Base-by-base conservation (phyloP, 1,140 invertebrate genomes). In the Pogonomyrmex barbatus region DNA sequence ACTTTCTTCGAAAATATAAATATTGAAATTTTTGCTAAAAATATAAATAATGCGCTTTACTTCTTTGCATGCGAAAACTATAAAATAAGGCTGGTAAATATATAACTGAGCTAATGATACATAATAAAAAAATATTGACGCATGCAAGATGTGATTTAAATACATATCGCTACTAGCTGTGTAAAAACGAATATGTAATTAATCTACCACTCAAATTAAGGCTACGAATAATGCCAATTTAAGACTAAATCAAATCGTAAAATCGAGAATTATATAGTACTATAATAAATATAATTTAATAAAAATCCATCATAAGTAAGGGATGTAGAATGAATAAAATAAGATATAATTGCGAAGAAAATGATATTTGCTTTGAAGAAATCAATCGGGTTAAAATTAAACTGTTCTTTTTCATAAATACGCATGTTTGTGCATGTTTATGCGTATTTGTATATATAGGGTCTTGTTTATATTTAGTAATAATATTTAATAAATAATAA, bases 341-440 rank as follows among this genome's bases (percentile, higher is more conserved):
- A 14, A 6, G 30, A 73, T 45, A 73, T 33, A 73, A 77, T 50
- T 12, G 39, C 10, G 5, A 33, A 14, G 63, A 14, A 65, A 63
- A 17, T 17, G 45, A 71, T 78, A 58, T 14, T 63, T 17, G 9
- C n/a, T 17, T 56, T 24, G 73, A 14, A 76, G 50, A 86, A 89
- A 86, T 45, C 65, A 89, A 92, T 85, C 75, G 45, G 89, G 62
- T 65, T 92, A 88, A 92, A 91, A 92, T 93, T 89, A 24, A 89
- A 92, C 92, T 73, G 88, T 24, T 54, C 45, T 91, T 92, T 90
- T 91, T 62, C 83, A 92, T 67, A 60, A 83, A 88, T 92, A 88
- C 86, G 63, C 88, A 12, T 78, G 30, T 54, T 24, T 24, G 39
- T 52, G 24, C 14, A 12, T 70, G 56, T 62, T 58, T 71, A 39